Evolutionary conservation across 2,797 vertebrate genomes (phyloP).

Genomic region (Antennarius maculatus): DNA sequence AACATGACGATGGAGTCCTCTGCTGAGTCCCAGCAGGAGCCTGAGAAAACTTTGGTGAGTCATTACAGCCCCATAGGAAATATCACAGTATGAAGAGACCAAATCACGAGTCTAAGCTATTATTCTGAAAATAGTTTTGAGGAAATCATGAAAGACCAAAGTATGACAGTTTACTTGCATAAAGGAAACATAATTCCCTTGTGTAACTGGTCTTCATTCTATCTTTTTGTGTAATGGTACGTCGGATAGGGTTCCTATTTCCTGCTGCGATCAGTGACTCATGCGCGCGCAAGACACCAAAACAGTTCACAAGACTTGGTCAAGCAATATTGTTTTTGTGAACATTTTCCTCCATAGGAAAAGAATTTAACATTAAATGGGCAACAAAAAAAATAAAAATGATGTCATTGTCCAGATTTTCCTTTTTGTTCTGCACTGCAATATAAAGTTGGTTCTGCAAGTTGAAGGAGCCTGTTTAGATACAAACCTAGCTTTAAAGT

Average conservation of each 20-base stretch:
- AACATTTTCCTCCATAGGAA: constrained; percentile 3
- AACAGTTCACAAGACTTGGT: not conserved
- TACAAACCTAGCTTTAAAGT: not conserved
- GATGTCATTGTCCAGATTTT: not conserved
- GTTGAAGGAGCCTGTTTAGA: not conserved
- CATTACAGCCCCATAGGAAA: not conserved
- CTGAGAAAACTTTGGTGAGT: constrained; percentile 83
- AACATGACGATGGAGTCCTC: constrained; percentile 80
- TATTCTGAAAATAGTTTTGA: too few relatives aligned
- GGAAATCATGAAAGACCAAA: not conserved
- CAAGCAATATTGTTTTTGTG: constrained; percentile 6
- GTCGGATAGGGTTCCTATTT: constrained; percentile 16
- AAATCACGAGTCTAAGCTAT: not conserved
- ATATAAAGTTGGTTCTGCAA: not conserved
- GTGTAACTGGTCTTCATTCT: constrained; percentile 22
- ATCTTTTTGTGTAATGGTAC: constrained; percentile 3
- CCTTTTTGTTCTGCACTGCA: not conserved
- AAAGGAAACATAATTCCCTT: not conserved
- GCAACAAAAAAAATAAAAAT: not conserved
- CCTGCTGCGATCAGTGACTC: not conserved
- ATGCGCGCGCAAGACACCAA: too few relatives aligned
- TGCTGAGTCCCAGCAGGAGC: constrained; percentile 81
- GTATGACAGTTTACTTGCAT: not conserved
- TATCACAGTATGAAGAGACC: not conserved
- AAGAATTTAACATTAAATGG: constrained; percentile 12